These are phyloP conservation scores for Melinaea menophilus DNA, from an alignment of 2,888 invertebrate genomes.

Conservation along the genomic window DNA sequence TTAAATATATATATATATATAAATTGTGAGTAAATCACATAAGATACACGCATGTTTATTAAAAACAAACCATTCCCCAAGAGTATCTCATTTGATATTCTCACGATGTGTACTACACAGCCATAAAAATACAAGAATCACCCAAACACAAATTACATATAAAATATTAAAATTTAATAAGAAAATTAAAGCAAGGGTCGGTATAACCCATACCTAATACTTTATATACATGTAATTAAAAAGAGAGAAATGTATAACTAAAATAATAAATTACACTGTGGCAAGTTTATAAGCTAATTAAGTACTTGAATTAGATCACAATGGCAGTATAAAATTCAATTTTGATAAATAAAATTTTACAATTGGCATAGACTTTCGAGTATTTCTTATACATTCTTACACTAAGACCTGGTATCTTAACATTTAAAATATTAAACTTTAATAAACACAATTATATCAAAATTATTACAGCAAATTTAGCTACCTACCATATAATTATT, in stretches of 20 bases:
- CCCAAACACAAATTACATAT: slow-evolving; percentile 21
- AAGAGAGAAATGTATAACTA: slow-evolving; percentile 43
- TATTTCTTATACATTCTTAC: slow-evolving; percentile 28
- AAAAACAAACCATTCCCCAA: not conserved
- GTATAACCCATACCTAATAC: slow-evolving; percentile 39
- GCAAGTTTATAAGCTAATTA: slow-evolving; percentile 51
- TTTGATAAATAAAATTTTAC: slow-evolving; percentile 29
- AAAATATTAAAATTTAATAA: slow-evolving; percentile 27
- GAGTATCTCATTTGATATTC: slow-evolving; percentile 14
- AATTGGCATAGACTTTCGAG: slow-evolving; percentile 29
- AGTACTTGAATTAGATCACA: slow-evolving; percentile 66
- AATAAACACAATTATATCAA: slow-evolving; percentile 51
- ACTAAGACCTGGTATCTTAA: slow-evolving; percentile 26
- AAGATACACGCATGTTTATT: slow-evolving; percentile 6
- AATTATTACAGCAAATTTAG: slow-evolving; percentile 61
- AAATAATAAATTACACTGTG: slow-evolving; percentile 48
- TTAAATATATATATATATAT: slow-evolving; percentile 6
- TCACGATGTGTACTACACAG: slow-evolving; percentile 27
- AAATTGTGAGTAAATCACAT: slow-evolving; percentile 15
- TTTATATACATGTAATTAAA: slow-evolving; percentile 59
- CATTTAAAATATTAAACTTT: slow-evolving; percentile 33
- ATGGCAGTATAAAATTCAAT: slow-evolving; percentile 29
- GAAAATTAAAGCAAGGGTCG: slow-evolving; percentile 43
- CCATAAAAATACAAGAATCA: slow-evolving; percentile 26
- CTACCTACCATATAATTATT: slow-evolving; percentile 60